These are phyloP conservation scores for Cardiocondyla obscurior DNA, from an alignment of 1,140 invertebrate species.

Conservation along the genomic window DNA sequence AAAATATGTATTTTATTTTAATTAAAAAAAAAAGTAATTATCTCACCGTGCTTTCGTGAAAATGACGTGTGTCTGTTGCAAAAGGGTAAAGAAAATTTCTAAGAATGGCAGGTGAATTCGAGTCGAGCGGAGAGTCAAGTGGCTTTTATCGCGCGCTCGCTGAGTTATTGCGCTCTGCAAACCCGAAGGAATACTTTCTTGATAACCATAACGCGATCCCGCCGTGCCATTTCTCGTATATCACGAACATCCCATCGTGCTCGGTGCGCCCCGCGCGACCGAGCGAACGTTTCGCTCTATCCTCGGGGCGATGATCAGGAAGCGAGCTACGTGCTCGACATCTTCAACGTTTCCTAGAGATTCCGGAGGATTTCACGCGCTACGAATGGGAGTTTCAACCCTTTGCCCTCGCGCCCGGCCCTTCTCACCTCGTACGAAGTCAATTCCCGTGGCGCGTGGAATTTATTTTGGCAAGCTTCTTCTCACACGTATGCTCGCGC, in stretches of 20 bases:
- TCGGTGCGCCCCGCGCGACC: slow-evolving; percentile 7
- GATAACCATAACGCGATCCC: slow-evolving; percentile 55
- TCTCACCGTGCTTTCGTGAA: background rate
- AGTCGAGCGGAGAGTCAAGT: slow-evolving; percentile 28
- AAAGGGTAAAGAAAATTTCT: background rate
- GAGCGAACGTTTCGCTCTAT: slow-evolving; percentile 10
- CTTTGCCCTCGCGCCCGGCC: slow-evolving; percentile 11
- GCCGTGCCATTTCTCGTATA: slow-evolving; percentile 41
- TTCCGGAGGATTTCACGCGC: slow-evolving; percentile 41
- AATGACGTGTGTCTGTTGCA: background rate
- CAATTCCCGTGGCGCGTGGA: slow-evolving; percentile 45
- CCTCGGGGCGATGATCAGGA: slow-evolving; percentile 52
- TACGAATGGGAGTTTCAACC: slow-evolving; percentile 45
- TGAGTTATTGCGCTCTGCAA: slow-evolving; percentile 51
- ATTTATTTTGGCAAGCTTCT: slow-evolving; percentile 51
- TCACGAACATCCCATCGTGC: slow-evolving; percentile 41
- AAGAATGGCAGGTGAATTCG: slow-evolving; percentile 15
- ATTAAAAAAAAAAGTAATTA: background rate
- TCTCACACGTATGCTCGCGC: slow-evolving; percentile 5
- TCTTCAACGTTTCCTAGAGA: slow-evolving; percentile 46
- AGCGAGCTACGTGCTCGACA: slow-evolving; percentile 56
- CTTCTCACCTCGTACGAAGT: slow-evolving; percentile 51
- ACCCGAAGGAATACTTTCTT: slow-evolving; percentile 54
- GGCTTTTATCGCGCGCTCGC: slow-evolving; percentile 37
- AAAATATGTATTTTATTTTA: background rate